Evolutionary conservation across 1,140 invertebrate genomes (phyloP).

Genomic region (Asobara japonica): DNA sequence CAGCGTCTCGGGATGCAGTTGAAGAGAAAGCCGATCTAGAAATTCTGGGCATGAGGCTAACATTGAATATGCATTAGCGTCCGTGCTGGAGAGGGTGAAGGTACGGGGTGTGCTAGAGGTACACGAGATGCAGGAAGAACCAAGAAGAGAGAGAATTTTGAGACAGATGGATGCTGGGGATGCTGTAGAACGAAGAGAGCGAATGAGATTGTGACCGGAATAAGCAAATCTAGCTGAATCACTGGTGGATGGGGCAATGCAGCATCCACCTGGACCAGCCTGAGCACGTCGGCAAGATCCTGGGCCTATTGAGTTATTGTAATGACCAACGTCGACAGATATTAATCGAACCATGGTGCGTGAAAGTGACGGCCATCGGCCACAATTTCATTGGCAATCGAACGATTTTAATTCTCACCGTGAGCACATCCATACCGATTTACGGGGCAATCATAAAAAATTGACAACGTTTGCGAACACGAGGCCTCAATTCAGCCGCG

Average conservation of each 20-base stretch:
- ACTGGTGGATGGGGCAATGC: neutral
- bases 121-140: constrained; percentile 2
- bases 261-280: neutral
- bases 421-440: neutral
- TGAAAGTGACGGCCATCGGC: neutral
- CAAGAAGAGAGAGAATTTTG: neutral
- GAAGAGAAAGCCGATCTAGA: constrained; percentile 34
- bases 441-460: neutral
- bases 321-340: neutral
- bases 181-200: constrained; percentile 41
- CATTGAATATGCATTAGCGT: constrained; percentile 63
- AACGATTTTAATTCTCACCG: neutral
- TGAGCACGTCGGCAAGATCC: neutral
- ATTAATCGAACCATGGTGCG: neutral
- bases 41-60: constrained; percentile 50
- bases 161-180: constrained; percentile 30
- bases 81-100: constrained; percentile 42
- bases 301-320: neutral
- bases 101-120: constrained; percentile 36
- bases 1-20: neutral
- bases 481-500: too few relatives aligned
- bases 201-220: constrained; percentile 57
- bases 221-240: constrained; percentile 50
- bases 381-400: neutral
- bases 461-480: neutral